Evolutionary conservation across 2,888 invertebrate genomes (phyloP), one percentile per base, ranked within the genome.

Genomic region (Amphimallon solstitiale): DNA sequence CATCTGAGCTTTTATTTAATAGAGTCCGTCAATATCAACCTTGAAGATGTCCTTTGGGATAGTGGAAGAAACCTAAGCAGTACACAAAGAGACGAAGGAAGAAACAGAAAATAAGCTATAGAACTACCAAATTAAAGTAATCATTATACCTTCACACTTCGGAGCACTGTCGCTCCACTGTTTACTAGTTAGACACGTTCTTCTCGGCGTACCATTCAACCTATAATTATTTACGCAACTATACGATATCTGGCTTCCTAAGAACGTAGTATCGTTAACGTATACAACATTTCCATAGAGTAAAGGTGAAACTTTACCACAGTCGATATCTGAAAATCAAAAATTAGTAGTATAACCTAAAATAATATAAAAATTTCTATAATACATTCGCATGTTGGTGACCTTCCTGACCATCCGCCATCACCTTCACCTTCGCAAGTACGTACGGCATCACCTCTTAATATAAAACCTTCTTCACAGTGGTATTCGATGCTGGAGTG

Each of bases 401-500:
- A 88, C 14, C 88, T 88, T 1, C 91, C 92, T 10, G 90, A 92
- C 95, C 95, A 95, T 38, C 46, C 46, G 6, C 54, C 38, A 70
- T 93, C 92, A 3, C 94, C 95, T 64, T 89, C 89, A 45, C 86
- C 86, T 66, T 89, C 87, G 79, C 95, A 95, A 10, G 87, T 86
- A 43, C 92, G 87, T 43, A 85, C 87, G 0, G 87, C 78, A 72
- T 90, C 90, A 0, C 95, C 95, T 4, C 89, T 86, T 67, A 95
- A 84, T 66, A 90, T 86, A 79, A 95, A 91, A 0, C 96, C 96
- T 0, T 89, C 86, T 79, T 95, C 94, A 79, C 96, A 96, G 77
- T 94, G 91, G 81, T 94, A 95, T 77, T 93, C 91, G 49, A 95
- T 94, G 29, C 88, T 89, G 0, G 95, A 94, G 80, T 94, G 93